Conservation (phyloP, 2,888 invertebrate genomes). For the Drosophila antonietae region DNA sequence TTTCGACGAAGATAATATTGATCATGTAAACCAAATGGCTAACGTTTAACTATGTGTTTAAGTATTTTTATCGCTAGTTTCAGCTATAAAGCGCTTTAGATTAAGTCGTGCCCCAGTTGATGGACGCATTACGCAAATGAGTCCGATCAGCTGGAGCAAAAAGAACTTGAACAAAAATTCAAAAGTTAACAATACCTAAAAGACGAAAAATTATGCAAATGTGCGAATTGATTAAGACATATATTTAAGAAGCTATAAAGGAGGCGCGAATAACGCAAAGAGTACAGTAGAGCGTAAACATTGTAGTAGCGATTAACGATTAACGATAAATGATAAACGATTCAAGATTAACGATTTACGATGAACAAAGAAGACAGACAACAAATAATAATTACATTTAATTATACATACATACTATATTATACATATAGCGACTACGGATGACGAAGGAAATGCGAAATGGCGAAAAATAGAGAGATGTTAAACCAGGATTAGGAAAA, state of each 20-base stretch:
- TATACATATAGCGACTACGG: slow-evolving; percentile 77
- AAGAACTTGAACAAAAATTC: slow-evolving; percentile 65
- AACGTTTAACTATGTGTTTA: slow-evolving; percentile 82
- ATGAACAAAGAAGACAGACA: slow-evolving; percentile 57
- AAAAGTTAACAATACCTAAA: slow-evolving; percentile 83
- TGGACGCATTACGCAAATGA: slow-evolving; percentile 24
- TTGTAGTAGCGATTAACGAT: slow-evolving; percentile 71
- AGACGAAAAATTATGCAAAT: slow-evolving; percentile 79
- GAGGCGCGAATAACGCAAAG: slow-evolving; percentile 46
- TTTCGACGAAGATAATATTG: slow-evolving; percentile 80
- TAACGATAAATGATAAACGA: slow-evolving; percentile 48
- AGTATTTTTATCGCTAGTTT: slow-evolving; percentile 72
- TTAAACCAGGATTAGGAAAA: slow-evolving; percentile 14
- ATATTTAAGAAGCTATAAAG: slow-evolving; percentile 65
- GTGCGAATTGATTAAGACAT: slow-evolving; percentile 79
- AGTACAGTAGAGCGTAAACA: slow-evolving; percentile 66
- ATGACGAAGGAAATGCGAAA: slow-evolving; percentile 44
- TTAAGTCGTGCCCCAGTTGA: slow-evolving; percentile 58
- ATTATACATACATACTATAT: slow-evolving; percentile 68
- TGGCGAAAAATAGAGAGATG: background rate
- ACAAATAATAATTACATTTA: slow-evolving; percentile 78
- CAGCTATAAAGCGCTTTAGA: slow-evolving; percentile 68
- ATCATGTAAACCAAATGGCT: slow-evolving; percentile 83
- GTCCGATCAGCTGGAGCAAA: slow-evolving; percentile 35
- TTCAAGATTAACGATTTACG: slow-evolving; percentile 33